Evolutionary conservation across 2,113 vertebrate species (phyloP).

Genomic region (Tenrec ecaudatus): DNA sequence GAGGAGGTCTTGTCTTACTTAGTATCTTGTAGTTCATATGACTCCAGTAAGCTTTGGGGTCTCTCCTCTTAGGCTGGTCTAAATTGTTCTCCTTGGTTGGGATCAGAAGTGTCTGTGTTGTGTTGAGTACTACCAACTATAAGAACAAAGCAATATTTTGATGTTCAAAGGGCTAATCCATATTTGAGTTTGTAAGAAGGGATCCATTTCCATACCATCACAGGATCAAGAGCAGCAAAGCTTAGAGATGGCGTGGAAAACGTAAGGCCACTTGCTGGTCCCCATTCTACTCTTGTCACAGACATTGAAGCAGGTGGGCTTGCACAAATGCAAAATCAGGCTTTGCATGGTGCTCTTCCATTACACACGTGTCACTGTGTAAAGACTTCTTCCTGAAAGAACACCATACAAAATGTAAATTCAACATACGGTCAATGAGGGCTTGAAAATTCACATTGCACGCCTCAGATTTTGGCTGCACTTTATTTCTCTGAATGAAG

Average conservation of each 20-base stretch:
- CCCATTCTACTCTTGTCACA: conserved; percentile 53
- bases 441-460: background rate
- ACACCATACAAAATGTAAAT: conserved; percentile 32
- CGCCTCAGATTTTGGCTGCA: background rate
- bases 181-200: background rate
- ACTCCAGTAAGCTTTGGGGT: too few species aligned
- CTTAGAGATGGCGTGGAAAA: background rate
- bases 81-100: too few species aligned
- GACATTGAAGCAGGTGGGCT: background rate
- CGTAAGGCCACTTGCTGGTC: background rate
- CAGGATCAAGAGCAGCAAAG: conserved; percentile 7
- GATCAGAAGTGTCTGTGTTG: too few species aligned
- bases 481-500: conserved; percentile 59
- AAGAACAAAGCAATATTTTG: conserved; percentile 23
- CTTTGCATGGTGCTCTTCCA: background rate
- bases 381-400: background rate
- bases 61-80: too few species aligned
- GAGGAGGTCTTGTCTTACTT: too few species aligned
- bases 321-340: background rate
- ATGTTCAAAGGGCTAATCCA: conserved; percentile 9
- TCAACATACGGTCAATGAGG: conserved; percentile 50
- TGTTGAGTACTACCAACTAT: background rate
- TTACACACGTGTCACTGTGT: conserved; percentile 3
- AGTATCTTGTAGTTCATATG: too few species aligned
- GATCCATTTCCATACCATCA: conserved; percentile 45